phyloP scores from a whole-genome alignment of 2,888 invertebrate genomes.

The Pteria penguin region DNA sequence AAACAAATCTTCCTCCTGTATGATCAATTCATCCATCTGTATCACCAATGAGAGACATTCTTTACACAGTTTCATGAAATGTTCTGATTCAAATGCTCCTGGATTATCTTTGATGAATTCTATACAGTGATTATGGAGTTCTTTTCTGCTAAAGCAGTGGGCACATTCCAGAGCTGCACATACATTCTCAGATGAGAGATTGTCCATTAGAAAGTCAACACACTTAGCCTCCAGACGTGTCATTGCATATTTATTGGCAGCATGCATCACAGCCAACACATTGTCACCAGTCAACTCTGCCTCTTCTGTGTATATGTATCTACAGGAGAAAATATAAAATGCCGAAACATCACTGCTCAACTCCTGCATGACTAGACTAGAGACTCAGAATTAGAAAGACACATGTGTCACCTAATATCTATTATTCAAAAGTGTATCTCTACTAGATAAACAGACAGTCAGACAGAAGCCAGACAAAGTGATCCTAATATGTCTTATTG shows the following conservation, averaged over 20 bases:
- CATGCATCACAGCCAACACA: slow-evolving; percentile 86
- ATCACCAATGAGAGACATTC: slow-evolving; percentile 85
- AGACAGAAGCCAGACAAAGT: too few species aligned
- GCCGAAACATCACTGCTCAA: neutral
- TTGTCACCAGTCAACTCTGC: slow-evolving; percentile 83
- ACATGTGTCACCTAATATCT: too few species aligned
- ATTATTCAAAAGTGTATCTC: too few species aligned
- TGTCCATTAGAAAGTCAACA: slow-evolving; percentile 48
- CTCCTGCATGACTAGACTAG: neutral
- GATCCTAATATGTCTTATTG: too few species aligned
- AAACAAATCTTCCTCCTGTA: slow-evolving; percentile 79
- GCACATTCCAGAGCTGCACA: slow-evolving; percentile 60
- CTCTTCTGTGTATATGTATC: slow-evolving; percentile 85
- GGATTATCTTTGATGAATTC: slow-evolving; percentile 37
- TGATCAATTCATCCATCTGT: slow-evolving; percentile 85
- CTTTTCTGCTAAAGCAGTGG: slow-evolving; percentile 49
- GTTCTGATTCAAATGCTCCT: slow-evolving; percentile 81
- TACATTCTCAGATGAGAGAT: slow-evolving; percentile 50
- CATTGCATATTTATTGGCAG: slow-evolving; percentile 88
- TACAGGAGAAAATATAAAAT: slow-evolving; percentile 64
- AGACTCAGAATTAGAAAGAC: too few species aligned
- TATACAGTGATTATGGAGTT: slow-evolving; percentile 50
- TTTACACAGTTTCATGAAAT: slow-evolving; percentile 85
- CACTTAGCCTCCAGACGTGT: slow-evolving; percentile 86
- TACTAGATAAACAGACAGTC: too few species aligned